Evolutionary conservation across 2,888 invertebrate genomes (phyloP), one percentile per base, ranked within the genome.

Genomic region (Pseudeuparius sepicola): DNA sequence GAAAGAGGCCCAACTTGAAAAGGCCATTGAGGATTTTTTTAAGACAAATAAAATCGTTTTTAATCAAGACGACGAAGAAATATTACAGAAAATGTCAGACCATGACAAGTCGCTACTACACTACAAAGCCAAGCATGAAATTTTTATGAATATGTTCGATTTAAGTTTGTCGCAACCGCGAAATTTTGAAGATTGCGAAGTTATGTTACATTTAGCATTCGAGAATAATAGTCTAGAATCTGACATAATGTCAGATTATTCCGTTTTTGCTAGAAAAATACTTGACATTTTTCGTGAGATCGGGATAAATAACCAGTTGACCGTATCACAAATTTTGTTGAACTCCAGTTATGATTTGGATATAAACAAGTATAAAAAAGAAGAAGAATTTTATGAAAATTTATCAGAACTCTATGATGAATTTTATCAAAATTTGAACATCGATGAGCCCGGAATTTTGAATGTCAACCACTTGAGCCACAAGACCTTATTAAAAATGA

Each of bases 391-490:
- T 42, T 49, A 51, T 39, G 32, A 43, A 46, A 61, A 63, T 41
- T 28, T 51, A 39, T 61, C 64, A 18, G 61, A 65, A 39, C 60
- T 66, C 7, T 70, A 70, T 47, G 63, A 64, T 32, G 68, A 69
- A 44, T 64, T 73, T 37, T 39, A 42, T 17, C 16, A 34, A 5
- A 45, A 43, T 35, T 33, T 47, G 36, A 18, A 50, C 26, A 20
- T 42, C 25, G 44, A 52, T 43, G 44, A 58, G 42, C 16, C 41
- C 3, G 61, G 60, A 9, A 39, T 42, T 63, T 66, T 57, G 60
- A 70, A 59, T 63, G 65, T 41, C 60, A 66, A 52, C 63, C 72
- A 73, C 64, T 60, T 48, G 53, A 65, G 23, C 60, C 71, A 43
- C 59, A 52, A 69, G 61, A 52, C 65, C 55, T 50, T 68, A 61